A percentile compares a stretch with the other conserved stretches of the same genome.
Conservation (phyloP, 2,113 vertebrate genomes). For the Pan troglodytes region NHGRI_mPanTro3-v2.1_pri NC_072416.2:52993001-52993500, state of each 20-base stretch:
- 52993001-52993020: background rate
- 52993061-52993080: background rate
- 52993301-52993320: background rate
- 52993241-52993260: background rate
- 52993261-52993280: background rate
- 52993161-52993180: background rate
- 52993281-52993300: background rate
- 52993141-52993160: background rate
- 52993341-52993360: background rate
- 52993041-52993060: background rate
- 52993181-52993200: background rate
- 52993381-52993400: background rate
- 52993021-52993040: background rate
- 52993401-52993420: background rate
- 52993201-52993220: background rate
- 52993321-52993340: background rate
- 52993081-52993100: accelerated
- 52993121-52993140: background rate
- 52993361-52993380: background rate
- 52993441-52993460: background rate
- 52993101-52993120: background rate
- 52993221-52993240: background rate
- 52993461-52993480: background rate
- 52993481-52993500: background rate
- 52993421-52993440: background rate